Conservation (phyloP, 2,113 vertebrate genomes). For the Siniperca knerii region DNA sequence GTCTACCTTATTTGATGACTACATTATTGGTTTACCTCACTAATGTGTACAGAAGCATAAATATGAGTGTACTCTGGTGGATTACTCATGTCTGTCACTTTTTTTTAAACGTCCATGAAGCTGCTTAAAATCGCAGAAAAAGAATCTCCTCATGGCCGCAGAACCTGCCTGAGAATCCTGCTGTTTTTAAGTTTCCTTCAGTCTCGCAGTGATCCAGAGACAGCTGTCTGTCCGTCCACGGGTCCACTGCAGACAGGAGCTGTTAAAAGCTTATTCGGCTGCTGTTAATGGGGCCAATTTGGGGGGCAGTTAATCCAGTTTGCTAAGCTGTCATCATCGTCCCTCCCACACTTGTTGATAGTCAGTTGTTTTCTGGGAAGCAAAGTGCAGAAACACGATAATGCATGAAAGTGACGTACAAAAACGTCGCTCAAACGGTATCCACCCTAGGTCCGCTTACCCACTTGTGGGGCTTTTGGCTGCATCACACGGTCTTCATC, state of each 20-base stretch:
- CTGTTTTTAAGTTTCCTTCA: not conserved
- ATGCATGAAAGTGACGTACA: no score
- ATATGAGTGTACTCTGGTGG: no score
- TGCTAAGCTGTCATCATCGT: not conserved
- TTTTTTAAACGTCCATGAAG: no score
- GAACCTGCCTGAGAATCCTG: not conserved
- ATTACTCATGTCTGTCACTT: no score
- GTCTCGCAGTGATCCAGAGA: not conserved
- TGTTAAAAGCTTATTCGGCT: not conserved
- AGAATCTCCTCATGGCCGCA: not conserved
- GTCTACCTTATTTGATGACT: no score
- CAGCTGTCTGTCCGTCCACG: not conserved
- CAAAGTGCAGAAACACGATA: not conserved
- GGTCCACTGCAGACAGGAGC: not conserved
- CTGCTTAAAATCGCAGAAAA: not conserved
- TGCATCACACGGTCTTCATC: no score
- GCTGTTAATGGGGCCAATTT: not conserved
- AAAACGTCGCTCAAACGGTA: no score
- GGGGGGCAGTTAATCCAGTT: not conserved
- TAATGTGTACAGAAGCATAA: no score
- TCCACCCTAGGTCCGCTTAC: no score
- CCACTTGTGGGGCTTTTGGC: no score
- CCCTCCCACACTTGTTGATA: not conserved
- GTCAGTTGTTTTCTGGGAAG: not conserved
- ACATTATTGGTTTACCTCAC: no score